phyloP scores from a whole-genome alignment of 2,888 invertebrate species.

The Leptura quadrifasciata region DNA sequence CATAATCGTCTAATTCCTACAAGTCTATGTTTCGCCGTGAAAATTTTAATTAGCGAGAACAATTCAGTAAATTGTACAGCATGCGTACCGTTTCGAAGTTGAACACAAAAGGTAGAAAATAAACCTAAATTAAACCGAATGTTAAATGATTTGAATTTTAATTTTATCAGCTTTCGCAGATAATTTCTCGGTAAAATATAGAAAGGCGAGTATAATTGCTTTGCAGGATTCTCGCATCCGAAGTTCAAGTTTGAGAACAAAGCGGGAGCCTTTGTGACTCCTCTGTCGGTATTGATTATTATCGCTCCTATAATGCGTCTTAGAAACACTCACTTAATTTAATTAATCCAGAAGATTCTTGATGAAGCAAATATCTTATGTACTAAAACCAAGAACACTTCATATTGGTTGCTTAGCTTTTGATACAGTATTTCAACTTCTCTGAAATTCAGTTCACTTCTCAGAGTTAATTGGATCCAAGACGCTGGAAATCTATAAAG shows the following conservation, averaged over 20 bases:
- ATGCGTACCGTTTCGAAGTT: not conserved
- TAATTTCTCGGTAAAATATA: constrained; percentile 25
- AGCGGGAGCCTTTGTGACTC: constrained; percentile 39
- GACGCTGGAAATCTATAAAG: constrained; percentile 23
- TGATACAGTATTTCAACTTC: constrained; percentile 31
- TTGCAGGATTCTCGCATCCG: constrained; percentile 19
- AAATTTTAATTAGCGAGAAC: no score
- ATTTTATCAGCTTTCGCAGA: not conserved
- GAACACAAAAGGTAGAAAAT: not conserved
- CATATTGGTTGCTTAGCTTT: constrained; percentile 55
- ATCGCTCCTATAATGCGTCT: constrained; percentile 61
- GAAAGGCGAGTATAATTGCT: constrained; percentile 31
- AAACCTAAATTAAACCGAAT: not conserved
- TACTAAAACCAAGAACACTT: constrained; percentile 60
- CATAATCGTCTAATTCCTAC: no score
- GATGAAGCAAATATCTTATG: constrained; percentile 66
- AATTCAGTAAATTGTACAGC: no score
- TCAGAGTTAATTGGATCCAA: constrained; percentile 24
- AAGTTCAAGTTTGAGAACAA: constrained; percentile 32
- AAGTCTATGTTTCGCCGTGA: no score
- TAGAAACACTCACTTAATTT: constrained; percentile 66
- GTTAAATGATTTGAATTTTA: constrained; percentile 5
- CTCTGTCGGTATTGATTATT: constrained; percentile 61
- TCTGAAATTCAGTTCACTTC: constrained; percentile 37
- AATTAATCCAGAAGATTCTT: constrained; percentile 64